Base-by-base conservation (phyloP, 2,797 vertebrate genomes). In the Notolepis coatsorum region DNA sequence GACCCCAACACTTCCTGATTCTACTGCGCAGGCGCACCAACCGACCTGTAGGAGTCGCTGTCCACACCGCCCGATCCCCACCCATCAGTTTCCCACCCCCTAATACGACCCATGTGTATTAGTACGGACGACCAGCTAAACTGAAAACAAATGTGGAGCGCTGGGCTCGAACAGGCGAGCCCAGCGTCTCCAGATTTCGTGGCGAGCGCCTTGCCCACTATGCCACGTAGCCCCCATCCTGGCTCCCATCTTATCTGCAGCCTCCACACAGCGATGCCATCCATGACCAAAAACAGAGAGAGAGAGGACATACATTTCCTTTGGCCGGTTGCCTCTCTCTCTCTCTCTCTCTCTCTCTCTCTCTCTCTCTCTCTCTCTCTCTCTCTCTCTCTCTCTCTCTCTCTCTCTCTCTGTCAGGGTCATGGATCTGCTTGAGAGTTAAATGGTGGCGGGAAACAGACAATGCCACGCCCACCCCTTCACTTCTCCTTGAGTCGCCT, bases 171-270 rank as follows among this genome's bases (percentile, higher is more conserved):
- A n/a, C n/a, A n/a, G n/a, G n/a, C n/a, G n/a, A n/a, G n/a, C n/a
- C n/a, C n/a, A n/a, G n/a, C n/a, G n/a, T n/a, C n/a, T n/a, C n/a
- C n/a, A n/a, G n/a, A n/a, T n/a, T n/a, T n/a, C n/a, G n/a, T n/a
- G n/a, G n/a, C n/a, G n/a, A n/a, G n/a, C n/a, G n/a, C n/a, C n/a
- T n/a, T n/a, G n/a, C n/a, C n/a, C n/a, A n/a, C n/a, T n/a, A n/a
- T n/a, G n/a, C n/a, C n/a, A n/a, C n/a, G n/a, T n/a, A n/a, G n/a
- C n/a, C n/a, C n/a, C n/a, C n/a, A 76, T 76, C 79, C 75, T 81
- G 70, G 79, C 79, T 73, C 57, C 61, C 72, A 71, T 88, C 85
- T 92, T 89, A 91, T 91, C 89, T 84, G 50, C 53, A 52, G 61
- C 78, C 79, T 85, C 73, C 88, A 88, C 81, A 69, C 86, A 85